These are phyloP conservation scores for Seira ritae DNA, from an alignment of 2,888 invertebrate species.

Conservation along the genomic window DNA sequence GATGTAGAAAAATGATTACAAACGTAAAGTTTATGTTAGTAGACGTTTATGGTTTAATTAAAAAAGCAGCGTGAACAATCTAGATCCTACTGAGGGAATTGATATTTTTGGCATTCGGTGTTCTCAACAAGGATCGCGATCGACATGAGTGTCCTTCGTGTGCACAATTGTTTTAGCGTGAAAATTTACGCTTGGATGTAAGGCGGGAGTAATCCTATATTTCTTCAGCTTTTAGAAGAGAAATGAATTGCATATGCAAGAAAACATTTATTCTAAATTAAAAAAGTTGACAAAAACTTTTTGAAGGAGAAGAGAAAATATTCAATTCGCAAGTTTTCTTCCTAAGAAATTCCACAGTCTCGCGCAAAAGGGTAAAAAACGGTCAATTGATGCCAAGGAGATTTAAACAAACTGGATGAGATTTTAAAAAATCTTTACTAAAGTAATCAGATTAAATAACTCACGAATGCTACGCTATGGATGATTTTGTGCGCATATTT, in stretches of 20 bases:
- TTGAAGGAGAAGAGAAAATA: background rate
- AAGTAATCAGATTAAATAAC: no score
- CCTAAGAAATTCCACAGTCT: no score
- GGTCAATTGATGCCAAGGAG: no score
- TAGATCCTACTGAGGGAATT: background rate
- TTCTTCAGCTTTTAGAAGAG: background rate
- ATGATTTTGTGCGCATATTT: no score
- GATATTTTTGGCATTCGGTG: no score
- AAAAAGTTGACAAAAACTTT: conserved; percentile 57
- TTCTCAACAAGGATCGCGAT: no score
- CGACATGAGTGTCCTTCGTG: no score
- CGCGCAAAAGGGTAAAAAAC: no score
- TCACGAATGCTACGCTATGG: no score
- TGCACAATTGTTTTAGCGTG: background rate
- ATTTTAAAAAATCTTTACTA: no score
- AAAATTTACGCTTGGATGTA: background rate
- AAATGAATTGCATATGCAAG: background rate
- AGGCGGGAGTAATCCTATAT: background rate
- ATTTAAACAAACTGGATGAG: no score
- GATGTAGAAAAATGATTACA: background rate
- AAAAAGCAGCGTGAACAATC: background rate
- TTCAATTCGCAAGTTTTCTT: background rate
- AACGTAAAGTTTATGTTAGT: background rate
- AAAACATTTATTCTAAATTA: conserved; percentile 63
- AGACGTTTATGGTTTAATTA: background rate